Conservation (phyloP, 2,888 invertebrate genomes). For the Galerucella calmariensis region DNA sequence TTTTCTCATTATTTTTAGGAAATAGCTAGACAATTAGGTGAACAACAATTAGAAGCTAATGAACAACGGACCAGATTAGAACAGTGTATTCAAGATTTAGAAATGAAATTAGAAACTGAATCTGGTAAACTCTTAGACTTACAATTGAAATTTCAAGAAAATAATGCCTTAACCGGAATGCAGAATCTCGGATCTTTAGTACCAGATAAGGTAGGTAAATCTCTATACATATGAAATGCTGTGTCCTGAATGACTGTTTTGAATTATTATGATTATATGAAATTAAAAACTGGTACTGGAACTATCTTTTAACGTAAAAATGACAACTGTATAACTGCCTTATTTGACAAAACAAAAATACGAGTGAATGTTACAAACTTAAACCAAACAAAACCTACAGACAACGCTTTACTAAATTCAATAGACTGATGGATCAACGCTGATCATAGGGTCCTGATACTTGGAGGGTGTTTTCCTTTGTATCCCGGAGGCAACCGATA, state of each 20-base stretch:
- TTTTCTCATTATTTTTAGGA: constrained; percentile 58
- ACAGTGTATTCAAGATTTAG: constrained; percentile 50
- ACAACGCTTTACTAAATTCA: too few relatives aligned
- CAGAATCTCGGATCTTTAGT: constrained; percentile 32
- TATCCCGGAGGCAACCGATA: not conserved
- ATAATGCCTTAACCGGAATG: constrained; percentile 38
- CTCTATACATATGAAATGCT: not conserved
- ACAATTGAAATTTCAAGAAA: constrained; percentile 44
- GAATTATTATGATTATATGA: too few relatives aligned
- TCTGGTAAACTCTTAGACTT: constrained; percentile 46
- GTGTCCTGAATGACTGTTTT: too few relatives aligned
- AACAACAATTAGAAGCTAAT: constrained; percentile 67
- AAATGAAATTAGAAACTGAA: constrained; percentile 50
- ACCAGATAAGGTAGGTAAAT: constrained; percentile 24
- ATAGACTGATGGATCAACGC: too few relatives aligned
- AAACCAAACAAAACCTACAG: too few relatives aligned
- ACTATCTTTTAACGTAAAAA: too few relatives aligned
- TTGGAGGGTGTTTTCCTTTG: too few relatives aligned
- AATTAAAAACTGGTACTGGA: too few relatives aligned
- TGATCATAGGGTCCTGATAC: too few relatives aligned
- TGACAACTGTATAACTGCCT: too few relatives aligned
- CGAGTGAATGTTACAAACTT: too few relatives aligned
- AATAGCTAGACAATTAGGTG: constrained; percentile 67
- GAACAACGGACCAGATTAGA: constrained; percentile 60
- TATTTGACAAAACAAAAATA: too few relatives aligned